Percentiles rank a stretch among this genome's conserved stretches.
Conservation (phyloP, 2,797 vertebrate species). For the Tapirus indicus region DNA sequence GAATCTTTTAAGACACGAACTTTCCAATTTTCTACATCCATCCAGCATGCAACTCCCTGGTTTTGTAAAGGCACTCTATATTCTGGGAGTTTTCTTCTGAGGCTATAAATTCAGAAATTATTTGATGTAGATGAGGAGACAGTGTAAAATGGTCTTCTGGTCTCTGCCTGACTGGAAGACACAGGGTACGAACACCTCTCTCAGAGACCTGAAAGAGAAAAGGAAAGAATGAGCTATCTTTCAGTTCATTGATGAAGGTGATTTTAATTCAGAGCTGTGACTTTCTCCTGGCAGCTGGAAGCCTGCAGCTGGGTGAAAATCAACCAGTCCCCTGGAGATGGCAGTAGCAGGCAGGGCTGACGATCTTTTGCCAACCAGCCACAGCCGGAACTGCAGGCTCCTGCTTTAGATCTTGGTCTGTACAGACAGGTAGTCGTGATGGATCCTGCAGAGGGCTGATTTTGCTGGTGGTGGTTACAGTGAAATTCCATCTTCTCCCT, state of each 20-base stretch:
- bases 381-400: neutral
- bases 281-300: conserved; percentile 12
- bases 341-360: conserved; percentile 65
- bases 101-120: conserved; percentile 15
- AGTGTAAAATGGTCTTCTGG: neutral
- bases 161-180: neutral
- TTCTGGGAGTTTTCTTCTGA: conserved; percentile 56
- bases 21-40: conserved; percentile 47
- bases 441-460: neutral
- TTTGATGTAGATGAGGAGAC: neutral
- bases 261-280: conserved; percentile 43
- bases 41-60: neutral
- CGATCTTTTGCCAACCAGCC: neutral
- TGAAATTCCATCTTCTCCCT: conserved; percentile 21
- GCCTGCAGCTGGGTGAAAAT: conserved; percentile 61
- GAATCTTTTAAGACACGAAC: conserved; percentile 13
- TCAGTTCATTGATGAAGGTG: neutral
- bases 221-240: neutral
- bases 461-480: neutral
- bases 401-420: neutral
- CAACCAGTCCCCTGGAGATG: conserved; percentile 72
- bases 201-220: neutral
- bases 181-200: neutral
- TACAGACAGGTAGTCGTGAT: neutral
- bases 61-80: neutral